phyloP scores from a whole-genome alignment of 2,113 vertebrate species.

The Lepidothrix coronata region DNA sequence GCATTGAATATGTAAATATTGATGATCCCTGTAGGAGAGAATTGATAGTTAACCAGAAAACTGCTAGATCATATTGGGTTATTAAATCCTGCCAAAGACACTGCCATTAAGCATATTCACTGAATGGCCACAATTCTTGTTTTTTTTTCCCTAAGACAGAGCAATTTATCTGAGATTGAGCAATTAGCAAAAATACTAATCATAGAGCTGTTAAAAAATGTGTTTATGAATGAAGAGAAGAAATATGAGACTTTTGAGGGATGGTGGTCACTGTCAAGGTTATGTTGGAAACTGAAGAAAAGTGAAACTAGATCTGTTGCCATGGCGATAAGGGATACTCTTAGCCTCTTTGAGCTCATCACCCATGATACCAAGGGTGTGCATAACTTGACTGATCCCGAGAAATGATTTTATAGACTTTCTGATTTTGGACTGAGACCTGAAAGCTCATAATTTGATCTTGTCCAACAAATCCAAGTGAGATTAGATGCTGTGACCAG shows the following conservation, averaged over 20 bases:
- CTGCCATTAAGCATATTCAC: not conserved
- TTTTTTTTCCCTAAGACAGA: not conserved
- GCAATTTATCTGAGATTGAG: not conserved
- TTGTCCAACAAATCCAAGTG: not conserved
- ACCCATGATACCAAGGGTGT: not conserved
- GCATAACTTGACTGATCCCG: not conserved
- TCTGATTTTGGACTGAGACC: not conserved
- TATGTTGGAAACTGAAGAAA: not conserved
- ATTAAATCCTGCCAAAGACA: not conserved
- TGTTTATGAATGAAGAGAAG: not conserved
- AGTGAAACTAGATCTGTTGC: not conserved
- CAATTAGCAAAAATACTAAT: not conserved
- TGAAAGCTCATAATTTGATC: not conserved
- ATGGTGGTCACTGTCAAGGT: not conserved
- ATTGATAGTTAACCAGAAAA: not conserved
- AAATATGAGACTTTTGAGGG: not conserved
- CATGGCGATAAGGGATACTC: not conserved
- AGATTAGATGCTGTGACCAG: not conserved
- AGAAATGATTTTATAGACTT: not conserved
- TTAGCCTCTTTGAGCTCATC: not conserved
- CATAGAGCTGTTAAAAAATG: not conserved
- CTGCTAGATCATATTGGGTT: not conserved
- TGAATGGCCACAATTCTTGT: not conserved
- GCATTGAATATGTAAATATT: not conserved
- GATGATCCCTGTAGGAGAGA: not conserved